These are phyloP conservation scores for Liodrosophila aerea DNA, from an alignment of 2,888 invertebrate species.

Conservation along the genomic window DNA sequence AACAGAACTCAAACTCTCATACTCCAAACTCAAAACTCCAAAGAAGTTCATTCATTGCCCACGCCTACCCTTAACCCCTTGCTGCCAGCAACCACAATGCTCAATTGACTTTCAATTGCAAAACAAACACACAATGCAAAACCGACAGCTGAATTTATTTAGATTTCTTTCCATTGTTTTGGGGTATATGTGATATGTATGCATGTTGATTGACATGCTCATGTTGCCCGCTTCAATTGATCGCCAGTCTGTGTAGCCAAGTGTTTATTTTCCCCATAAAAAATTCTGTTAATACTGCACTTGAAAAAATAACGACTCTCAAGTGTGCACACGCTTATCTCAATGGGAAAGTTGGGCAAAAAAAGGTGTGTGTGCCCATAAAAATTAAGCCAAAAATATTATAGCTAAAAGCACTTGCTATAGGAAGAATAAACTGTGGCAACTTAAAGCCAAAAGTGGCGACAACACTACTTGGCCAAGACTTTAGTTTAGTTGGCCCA, in stretches of 20 bases:
- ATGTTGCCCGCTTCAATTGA: slow-evolving; percentile 21
- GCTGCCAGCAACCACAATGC: slow-evolving; percentile 10
- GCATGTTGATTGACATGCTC: slow-evolving; percentile 55
- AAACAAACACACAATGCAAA: slow-evolving; percentile 40
- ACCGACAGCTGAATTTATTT: slow-evolving; percentile 54
- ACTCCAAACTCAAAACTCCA: slow-evolving; percentile 9
- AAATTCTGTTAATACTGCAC: slow-evolving; percentile 45
- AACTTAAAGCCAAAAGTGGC: too few relatives aligned
- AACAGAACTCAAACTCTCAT: slow-evolving; percentile 5
- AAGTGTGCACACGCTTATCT: slow-evolving; percentile 32
- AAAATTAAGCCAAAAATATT: not conserved
- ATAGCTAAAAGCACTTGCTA: too few relatives aligned
- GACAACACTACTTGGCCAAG: slow-evolving; percentile 7
- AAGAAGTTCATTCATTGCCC: too few relatives aligned
- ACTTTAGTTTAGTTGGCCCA: slow-evolving; percentile 7
- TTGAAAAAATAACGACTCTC: slow-evolving; percentile 28
- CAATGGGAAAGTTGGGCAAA: slow-evolving; percentile 20
- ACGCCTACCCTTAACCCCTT: slow-evolving; percentile 1
- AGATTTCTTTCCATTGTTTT: slow-evolving; percentile 4
- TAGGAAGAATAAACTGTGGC: too few relatives aligned
- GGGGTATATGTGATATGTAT: slow-evolving; percentile 11
- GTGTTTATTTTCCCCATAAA: slow-evolving; percentile 42
- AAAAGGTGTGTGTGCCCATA: slow-evolving; percentile 27
- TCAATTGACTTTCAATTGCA: slow-evolving; percentile 63
- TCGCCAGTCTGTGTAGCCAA: slow-evolving; percentile 42